Evolutionary conservation across 2,888 invertebrate species (phyloP), one percentile per base, ranked within the genome.

Genomic region (Tineola bisselliella): DNA sequence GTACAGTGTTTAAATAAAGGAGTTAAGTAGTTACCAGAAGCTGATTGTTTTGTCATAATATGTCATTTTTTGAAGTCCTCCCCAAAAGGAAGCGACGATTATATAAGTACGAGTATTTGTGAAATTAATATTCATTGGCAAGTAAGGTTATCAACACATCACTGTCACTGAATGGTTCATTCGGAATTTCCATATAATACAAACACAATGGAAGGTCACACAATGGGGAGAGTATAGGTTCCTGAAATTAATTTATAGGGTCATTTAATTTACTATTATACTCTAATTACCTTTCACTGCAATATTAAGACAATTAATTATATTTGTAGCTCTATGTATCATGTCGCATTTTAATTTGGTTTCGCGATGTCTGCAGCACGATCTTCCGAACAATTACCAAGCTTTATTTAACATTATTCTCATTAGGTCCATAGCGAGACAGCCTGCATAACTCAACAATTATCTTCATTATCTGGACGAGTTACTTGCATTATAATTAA

Each of bases 121-220:
- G 15, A 48, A 48, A 15, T 48, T 48, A 48, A 48, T 48, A 48
- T 48, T 48, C 10, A 48, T 48, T n/a, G 15, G 48, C 48, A 15
- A 15, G 48, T 48, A 48, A 48, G 48, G 48, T 48, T 48, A 48
- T 48, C 48, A 48, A 48, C 48, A 48, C 48, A 15, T 48, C 48
- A 48, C 48, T 48, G 48, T 48, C 48, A 48, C 3, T n/a, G 48
- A 48, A 48, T 48, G 2, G 48, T 48, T 48, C 48, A 17, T 48
- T 48, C 48, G 48, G 48, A 48, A 48, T 48, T 48, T 48, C 48
- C 48, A 48, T 48, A 48, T 10, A 17, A 48, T 48, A n/a, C 48
- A 48, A 48, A 48, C 15, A 48, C 48, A 48, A 48, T 48, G 48
- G 48, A 48, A 48, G 48, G 48, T 48, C 17, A 48, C 15, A 48